Conservation (phyloP, 2,888 invertebrate species). For the Calliopum simillimum region DNA sequence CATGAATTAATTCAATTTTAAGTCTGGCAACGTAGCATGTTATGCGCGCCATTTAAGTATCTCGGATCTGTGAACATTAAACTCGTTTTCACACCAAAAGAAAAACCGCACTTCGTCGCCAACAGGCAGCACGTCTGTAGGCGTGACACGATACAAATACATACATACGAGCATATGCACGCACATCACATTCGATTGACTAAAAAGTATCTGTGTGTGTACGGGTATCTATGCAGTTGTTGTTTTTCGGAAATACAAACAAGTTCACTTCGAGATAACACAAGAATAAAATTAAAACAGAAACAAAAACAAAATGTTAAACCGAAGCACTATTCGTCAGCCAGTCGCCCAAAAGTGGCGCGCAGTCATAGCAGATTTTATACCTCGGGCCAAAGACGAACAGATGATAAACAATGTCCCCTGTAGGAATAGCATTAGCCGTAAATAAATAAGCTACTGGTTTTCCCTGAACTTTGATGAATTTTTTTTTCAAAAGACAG, state of each 20-base stretch:
- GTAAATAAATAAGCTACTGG: no score
- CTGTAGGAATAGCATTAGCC: no score
- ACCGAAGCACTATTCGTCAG: neutral
- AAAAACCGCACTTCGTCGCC: neutral
- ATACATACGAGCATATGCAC: neutral
- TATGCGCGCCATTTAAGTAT: slow-evolving; percentile 3
- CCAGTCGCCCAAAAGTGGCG: slow-evolving; percentile 1
- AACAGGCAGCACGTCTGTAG: slow-evolving; percentile 3
- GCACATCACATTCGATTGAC: neutral
- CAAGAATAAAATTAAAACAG: neutral
- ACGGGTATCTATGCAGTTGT: neutral
- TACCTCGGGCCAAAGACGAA: neutral
- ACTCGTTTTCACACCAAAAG: neutral
- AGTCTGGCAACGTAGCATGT: slow-evolving; percentile 13
- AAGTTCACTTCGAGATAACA: slow-evolving; percentile 9
- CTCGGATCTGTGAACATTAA: neutral
- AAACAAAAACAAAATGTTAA: neutral
- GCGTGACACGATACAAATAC: slow-evolving; percentile 3
- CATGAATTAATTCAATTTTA: neutral
- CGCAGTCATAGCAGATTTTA: neutral
- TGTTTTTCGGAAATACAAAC: slow-evolving; percentile 2
- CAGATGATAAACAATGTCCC: no score
- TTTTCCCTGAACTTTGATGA: no score
- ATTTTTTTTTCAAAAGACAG: no score
- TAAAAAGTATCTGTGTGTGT: neutral